These are phyloP conservation scores for Rhea americana DNA, from an alignment of 2,113 vertebrate species.

Conservation along the genomic window DNA sequence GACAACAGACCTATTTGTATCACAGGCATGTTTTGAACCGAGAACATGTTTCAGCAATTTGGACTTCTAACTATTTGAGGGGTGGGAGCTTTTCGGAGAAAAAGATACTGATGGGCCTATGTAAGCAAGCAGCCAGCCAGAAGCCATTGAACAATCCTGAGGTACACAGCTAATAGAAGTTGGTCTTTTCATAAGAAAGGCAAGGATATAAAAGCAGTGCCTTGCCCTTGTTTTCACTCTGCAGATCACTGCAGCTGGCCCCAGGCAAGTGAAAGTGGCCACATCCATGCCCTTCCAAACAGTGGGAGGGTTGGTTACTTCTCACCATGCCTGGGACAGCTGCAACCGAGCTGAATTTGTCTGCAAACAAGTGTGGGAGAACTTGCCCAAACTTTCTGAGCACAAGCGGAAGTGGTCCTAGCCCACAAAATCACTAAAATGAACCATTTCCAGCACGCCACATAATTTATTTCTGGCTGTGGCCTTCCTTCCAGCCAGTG, in stretches of 20 bases:
- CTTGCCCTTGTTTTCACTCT: neutral
- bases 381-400: neutral
- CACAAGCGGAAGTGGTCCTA: neutral
- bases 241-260: neutral
- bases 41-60: neutral
- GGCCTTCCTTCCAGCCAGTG: neutral
- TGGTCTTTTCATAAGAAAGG: neutral
- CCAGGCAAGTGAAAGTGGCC: neutral
- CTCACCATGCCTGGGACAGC: neutral
- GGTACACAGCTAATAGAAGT: neutral
- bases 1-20: neutral
- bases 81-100: neutral
- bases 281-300: neutral
- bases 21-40: slow-evolving; percentile 21
- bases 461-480: neutral
- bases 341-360: neutral
- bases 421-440: neutral
- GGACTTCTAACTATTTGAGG: neutral
- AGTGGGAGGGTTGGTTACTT: neutral
- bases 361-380: neutral
- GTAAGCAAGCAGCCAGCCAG: neutral
- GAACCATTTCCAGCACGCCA: neutral
- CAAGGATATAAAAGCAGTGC: neutral
- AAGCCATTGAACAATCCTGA: neutral
- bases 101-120: neutral